phyloP scores from a whole-genome alignment of 2,888 invertebrate genomes.

The Odontocolon sp. region DNA sequence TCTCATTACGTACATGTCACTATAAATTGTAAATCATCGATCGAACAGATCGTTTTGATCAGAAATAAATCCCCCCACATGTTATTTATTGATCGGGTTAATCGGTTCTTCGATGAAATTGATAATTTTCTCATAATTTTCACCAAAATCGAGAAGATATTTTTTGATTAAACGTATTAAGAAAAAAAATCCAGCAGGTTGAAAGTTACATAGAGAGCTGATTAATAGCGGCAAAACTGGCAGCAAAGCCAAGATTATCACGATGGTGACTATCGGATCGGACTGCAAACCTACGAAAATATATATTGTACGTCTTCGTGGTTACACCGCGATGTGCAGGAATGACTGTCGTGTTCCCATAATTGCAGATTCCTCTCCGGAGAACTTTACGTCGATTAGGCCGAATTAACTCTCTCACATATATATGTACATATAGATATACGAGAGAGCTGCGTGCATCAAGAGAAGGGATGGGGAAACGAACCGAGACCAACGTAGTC shows the following conservation, averaged over 20 bases:
- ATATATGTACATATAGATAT: too few species aligned
- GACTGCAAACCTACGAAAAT: not conserved
- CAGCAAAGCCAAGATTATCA: not conserved
- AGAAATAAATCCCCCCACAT: too few species aligned
- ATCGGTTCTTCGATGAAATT: too few species aligned
- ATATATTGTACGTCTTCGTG: not conserved
- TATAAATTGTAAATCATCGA: not conserved
- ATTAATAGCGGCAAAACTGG: slow-evolving; percentile 6
- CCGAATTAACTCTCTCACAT: slow-evolving; percentile 69
- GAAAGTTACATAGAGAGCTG: slow-evolving; percentile 14
- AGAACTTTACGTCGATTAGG: slow-evolving; percentile 68
- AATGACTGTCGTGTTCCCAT: slow-evolving; percentile 26
- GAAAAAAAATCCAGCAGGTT: not conserved
- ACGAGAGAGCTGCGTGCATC: slow-evolving; percentile 5
- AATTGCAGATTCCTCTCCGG: slow-evolving; percentile 52
- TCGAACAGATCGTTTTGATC: not conserved
- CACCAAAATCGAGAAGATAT: too few species aligned
- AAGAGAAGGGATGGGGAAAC: slow-evolving; percentile 5
- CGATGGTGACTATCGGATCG: slow-evolving; percentile 35
- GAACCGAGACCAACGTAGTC: slow-evolving; percentile 64
- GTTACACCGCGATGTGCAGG: not conserved
- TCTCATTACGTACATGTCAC: not conserved
- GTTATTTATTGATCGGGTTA: too few species aligned
- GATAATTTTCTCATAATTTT: too few species aligned
- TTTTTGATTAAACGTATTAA: too few species aligned